phyloP scores from a whole-genome alignment of 2,888 invertebrate genomes.

The Caenorhabditis sinica region DNA sequence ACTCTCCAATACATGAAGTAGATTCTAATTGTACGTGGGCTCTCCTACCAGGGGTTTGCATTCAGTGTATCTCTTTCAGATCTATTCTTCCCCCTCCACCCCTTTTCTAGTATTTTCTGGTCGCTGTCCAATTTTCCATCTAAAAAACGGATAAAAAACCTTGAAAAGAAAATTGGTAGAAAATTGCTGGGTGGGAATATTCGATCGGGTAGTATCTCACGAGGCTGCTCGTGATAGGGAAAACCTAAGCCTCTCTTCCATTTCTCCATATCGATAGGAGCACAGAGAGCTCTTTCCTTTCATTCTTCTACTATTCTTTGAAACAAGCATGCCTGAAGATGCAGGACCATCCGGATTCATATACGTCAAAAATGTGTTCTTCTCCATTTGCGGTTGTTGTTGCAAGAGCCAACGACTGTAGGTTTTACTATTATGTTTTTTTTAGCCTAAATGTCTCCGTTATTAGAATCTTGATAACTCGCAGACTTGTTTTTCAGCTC shows the following conservation, averaged over 20 bases:
- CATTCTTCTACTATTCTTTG: neutral
- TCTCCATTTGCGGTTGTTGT: slow-evolving; percentile 28
- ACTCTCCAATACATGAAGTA: neutral
- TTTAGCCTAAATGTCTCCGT: neutral
- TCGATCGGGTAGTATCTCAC: slow-evolving; percentile 10
- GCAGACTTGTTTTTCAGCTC: slow-evolving; percentile 11
- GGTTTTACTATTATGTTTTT: slow-evolving; percentile 9
- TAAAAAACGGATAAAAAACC: neutral
- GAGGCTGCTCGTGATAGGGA: slow-evolving; percentile 17
- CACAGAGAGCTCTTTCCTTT: neutral
- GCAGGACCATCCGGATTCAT: neutral
- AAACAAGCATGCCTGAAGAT: neutral
- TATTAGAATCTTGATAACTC: neutral
- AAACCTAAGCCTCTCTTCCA: neutral
- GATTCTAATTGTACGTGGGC: slow-evolving; percentile 15
- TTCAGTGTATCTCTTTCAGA: slow-evolving; percentile 3
- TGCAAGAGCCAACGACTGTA: slow-evolving; percentile 4
- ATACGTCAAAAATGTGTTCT: neutral
- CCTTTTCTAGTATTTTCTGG: neutral
- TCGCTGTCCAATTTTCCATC: neutral
- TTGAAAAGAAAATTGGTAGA: slow-evolving; percentile 9
- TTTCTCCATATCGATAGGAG: neutral
- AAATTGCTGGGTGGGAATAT: slow-evolving; percentile 29
- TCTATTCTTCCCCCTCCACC: neutral
- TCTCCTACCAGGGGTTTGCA: neutral